Base-by-base conservation (phyloP, 2,888 invertebrate species). In the Conops quadrifasciatus region DNA sequence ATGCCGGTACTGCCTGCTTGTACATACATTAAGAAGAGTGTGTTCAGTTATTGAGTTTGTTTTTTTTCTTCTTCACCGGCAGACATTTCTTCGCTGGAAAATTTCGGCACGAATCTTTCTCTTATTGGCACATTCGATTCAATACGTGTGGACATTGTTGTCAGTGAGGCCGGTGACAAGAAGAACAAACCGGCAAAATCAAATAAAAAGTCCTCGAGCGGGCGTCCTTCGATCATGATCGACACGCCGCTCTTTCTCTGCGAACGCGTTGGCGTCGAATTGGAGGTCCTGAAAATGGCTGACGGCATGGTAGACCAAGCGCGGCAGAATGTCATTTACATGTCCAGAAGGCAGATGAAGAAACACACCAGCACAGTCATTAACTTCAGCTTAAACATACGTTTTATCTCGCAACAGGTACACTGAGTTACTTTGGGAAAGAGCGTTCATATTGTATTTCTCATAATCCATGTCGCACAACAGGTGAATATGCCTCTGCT, bases 401-500 rank as follows among this genome's bases (percentile, higher is more conserved):
- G 95, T 68, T 94, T 94, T 82, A 95, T 98, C 79, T 94, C 95
- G 62, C 97, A 97, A 83, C 94, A 97, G 88, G 96, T 90, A 67
- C 67, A 72, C 72, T 21, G 3, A 7, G 11, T 49, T n/a, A 49
- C 1, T 11, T 24, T 13, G 59, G 16, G 13, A 11, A 1, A 28
- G 36, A 36, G 11, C 67, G 21, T 28, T 15, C 45, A 56, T 62
- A 49, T 70, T 45, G 49, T 28, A n/a, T 30, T 26, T 63, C 58
- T 28, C 26, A 53, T 45, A 16, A 26, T 11, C 43, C 1, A 9
- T 16, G 19, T 58, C 24, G 47, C 47, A 28, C 49, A 53, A 19
- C 74, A 91, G 90, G 91, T 98, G 1, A 98, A 98, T 85, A 97
- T 98, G 97, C 97, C 97, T 0, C 87, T 98, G 49, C 87, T 98